Evolutionary conservation across 2,888 invertebrate species (phyloP).

Genomic region (Parelbella ahira): DNA sequence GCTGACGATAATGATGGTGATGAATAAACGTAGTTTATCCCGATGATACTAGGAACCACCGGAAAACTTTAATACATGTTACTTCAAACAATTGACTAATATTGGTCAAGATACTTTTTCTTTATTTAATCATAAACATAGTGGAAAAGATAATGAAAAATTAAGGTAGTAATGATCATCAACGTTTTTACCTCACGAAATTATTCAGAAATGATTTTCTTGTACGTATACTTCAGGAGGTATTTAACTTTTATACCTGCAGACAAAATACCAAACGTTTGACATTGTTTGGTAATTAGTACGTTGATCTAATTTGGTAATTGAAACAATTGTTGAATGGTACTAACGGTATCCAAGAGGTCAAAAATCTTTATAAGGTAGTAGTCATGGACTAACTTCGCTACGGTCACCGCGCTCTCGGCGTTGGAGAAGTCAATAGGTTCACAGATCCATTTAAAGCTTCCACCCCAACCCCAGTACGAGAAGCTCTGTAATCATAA

Average conservation of each 20-base stretch:
- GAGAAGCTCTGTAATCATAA: neutral
- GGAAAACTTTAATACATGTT: no score
- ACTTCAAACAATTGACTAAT: no score
- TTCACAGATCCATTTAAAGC: slow-evolving; percentile 25
- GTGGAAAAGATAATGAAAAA: no score
- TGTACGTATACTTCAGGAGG: neutral
- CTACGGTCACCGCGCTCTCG: neutral
- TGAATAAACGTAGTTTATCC: no score
- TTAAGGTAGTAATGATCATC: no score
- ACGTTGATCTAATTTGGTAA: no score
- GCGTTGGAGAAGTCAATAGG: slow-evolving; percentile 23
- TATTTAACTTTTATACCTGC: neutral
- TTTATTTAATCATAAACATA: no score
- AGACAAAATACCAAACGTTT: no score
- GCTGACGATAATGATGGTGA: no score
- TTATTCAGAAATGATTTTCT: neutral
- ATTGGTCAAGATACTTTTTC: no score
- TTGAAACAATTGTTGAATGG: neutral
- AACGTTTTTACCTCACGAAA: no score
- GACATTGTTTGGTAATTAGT: slow-evolving; percentile 15
- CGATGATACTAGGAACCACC: no score
- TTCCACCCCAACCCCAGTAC: slow-evolving; percentile 14
- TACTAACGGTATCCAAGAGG: slow-evolving; percentile 27
- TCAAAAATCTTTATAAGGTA: slow-evolving; percentile 25
- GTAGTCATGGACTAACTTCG: slow-evolving; percentile 17